Base-by-base conservation (phyloP, 2,888 invertebrate genomes). In the Erynnis tages region DNA sequence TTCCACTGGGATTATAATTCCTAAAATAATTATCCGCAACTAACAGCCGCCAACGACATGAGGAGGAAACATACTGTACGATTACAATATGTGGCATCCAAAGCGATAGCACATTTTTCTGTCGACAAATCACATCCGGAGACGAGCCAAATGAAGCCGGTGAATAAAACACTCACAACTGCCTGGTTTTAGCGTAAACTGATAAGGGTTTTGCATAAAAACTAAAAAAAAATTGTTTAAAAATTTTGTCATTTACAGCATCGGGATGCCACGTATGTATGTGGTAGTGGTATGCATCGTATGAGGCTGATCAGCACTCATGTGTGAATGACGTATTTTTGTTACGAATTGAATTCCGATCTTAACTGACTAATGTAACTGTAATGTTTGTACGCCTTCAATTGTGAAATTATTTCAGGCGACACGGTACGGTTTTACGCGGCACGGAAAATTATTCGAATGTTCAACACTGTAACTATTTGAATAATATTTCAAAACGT, bases 61-160 rank as follows among this genome's bases (percentile, higher is more conserved):
- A 69, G 78, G 76, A 82, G 84, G 84, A 83, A 82, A 81, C 81
- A 81, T 71, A 80, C 81, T 83, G 82, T 72, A 71, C 71, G 79
- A 79, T 79, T 80, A 78, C 71, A 72, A 71, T 70, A 66, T 73
- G 71, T 69, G 67, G 70, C 78, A 73, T 71, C 68, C 79, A 74
- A 75, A 65, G 77, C 76, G 85, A 88, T 87, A 83, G 79, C 78
- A 83, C 86, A 84, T 82, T 82, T 82, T 86, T 83, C 77, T 77
- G 79, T 82, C 84, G 84, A 83, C 87, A 86, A 87, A 87, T 86
- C 88, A 86, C 83, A 88, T 88, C 89, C 89, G 89, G 83, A 83
- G 81, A 69, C 73, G 76, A 77, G 70, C 57, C 64, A 66, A 70
- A 69, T 68, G 72, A 69, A 73, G 75, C 73, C 74, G 75, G 73